Percentiles rank a stretch among this genome's conserved stretches.
Conservation (phyloP, 2,797 vertebrate species). For the Glossophaga mutica region DNA sequence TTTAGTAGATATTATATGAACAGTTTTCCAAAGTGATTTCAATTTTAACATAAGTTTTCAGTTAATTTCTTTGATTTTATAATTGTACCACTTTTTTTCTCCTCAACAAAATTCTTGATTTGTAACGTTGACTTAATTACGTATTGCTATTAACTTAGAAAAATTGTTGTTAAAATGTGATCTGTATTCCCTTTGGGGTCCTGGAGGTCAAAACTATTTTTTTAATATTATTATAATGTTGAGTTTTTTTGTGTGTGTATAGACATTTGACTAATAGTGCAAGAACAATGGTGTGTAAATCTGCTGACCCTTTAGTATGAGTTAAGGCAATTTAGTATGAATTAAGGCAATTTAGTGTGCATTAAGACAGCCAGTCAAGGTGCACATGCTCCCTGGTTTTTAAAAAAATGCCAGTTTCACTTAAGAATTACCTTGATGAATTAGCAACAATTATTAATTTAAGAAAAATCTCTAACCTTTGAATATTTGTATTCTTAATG, state of each 20-base stretch:
- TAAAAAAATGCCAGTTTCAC: neutral
- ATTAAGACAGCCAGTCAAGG: neutral
- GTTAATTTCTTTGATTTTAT: neutral
- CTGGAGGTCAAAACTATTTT: neutral
- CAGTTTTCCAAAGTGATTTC: neutral
- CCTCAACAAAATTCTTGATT: neutral
- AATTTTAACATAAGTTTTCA: neutral
- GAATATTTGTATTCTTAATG: neutral
- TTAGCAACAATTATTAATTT: neutral
- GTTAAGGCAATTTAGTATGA: neutral
- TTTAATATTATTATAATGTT: neutral
- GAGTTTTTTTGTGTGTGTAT: neutral
- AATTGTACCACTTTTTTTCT: neutral
- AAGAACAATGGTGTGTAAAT: neutral
- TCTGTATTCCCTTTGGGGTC: neutral
- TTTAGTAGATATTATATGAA: neutral
- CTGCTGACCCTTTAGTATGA: neutral
- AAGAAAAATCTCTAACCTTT: neutral
- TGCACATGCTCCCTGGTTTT: neutral
- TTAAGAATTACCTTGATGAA: neutral
- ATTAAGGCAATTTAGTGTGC: neutral
- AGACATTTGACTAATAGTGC: neutral
- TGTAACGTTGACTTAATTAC: neutral
- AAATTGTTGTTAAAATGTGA: neutral
- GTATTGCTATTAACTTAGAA: neutral